Percentiles rank a stretch among this genome's conserved stretches.
Evolutionary conservation across 2,888 invertebrate genomes (phyloP).

Genomic region (Saturnia pavonia): DNA sequence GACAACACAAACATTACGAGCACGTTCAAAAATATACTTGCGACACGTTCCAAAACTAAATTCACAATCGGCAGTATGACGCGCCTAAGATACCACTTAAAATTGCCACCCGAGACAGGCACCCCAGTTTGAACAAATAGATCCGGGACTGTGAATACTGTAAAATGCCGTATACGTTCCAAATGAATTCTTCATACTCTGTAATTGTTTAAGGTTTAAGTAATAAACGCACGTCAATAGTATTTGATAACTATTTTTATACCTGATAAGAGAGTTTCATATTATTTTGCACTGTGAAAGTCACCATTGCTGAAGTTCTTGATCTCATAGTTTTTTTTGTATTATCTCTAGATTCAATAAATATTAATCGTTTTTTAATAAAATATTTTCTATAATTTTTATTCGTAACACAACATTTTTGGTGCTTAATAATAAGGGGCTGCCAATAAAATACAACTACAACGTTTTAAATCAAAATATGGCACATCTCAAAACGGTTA

Average conservation of each 20-base stretch:
- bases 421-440: constrained; percentile 3
- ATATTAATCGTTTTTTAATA: not conserved
- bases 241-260: not conserved
- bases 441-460: not conserved
- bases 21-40: not conserved
- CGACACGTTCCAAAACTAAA: no score
- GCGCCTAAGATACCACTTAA: no score
- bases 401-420: not conserved
- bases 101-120: no score
- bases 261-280: constrained; percentile 7
- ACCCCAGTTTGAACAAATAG: no score
- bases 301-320: not conserved
- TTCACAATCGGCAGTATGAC: no score
- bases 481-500: not conserved
- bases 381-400: not conserved
- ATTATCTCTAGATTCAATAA: not conserved
- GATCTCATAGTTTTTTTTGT: not conserved
- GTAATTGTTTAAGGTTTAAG: not conserved
- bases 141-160: no score
- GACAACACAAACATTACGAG: not conserved
- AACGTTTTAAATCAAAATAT: not conserved
- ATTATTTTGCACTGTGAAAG: constrained; percentile 8
- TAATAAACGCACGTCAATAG: not conserved
- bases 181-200: not conserved
- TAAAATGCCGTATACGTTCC: no score